Evolutionary conservation across 1,140 invertebrate genomes (phyloP).

Genomic region (Philotrypesis tridentata): DNA sequence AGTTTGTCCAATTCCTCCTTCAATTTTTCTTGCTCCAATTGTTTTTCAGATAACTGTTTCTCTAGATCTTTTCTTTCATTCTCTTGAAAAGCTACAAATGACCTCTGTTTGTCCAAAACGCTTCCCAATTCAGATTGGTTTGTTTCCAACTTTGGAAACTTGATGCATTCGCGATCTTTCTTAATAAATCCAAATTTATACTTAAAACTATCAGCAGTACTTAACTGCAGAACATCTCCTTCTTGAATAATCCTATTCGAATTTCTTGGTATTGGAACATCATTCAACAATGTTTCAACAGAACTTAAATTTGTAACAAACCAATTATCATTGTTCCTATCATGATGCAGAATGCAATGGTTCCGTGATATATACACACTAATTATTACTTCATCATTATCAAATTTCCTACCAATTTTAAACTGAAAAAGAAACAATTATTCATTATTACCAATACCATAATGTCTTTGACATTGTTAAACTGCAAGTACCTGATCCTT

Average conservation of each 20-base stretch:
- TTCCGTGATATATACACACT: conserved; percentile 73
- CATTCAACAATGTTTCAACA: conserved; percentile 72
- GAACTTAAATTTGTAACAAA: conserved; percentile 71
- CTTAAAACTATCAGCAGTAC: conserved; percentile 67
- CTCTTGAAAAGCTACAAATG: conserved; percentile 73
- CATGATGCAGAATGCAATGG: conserved; percentile 72
- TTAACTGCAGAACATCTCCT: conserved; percentile 73
- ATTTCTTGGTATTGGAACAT: conserved; percentile 64
- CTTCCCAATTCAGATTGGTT: conserved; percentile 59
- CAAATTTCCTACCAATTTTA: conserved; percentile 71
- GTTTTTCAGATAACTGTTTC: conserved; percentile 68
- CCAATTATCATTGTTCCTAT: conserved; percentile 62
- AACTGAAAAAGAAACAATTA: conserved; percentile 66
- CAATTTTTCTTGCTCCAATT: conserved; percentile 72
- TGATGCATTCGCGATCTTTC: conserved; percentile 57
- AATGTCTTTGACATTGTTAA: not conserved
- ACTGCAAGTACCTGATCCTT: conserved; percentile 58
- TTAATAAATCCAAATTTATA: conserved; percentile 67
- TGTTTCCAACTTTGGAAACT: conserved; percentile 68
- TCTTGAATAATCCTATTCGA: conserved; percentile 60
- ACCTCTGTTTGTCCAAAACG: conserved; percentile 70
- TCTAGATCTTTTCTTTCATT: conserved; percentile 70
- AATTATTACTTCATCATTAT: conserved; percentile 71
- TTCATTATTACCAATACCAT: not conserved
- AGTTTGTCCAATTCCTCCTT: conserved; percentile 71